phyloP scores from a whole-genome alignment of 2,888 invertebrate genomes.

The Scaptomyza tumidula region DNA sequence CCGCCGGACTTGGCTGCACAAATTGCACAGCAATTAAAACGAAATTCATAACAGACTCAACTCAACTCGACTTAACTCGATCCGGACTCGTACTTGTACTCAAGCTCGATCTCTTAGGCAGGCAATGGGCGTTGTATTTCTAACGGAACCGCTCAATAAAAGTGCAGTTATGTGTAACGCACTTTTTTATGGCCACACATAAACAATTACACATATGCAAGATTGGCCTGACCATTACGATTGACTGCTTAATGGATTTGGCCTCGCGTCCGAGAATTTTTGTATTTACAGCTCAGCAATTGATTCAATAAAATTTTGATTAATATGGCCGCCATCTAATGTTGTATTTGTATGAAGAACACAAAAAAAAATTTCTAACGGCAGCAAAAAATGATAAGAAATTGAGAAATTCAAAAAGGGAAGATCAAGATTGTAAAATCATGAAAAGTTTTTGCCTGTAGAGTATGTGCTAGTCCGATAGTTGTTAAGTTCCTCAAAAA shows the following conservation, averaged over 20 bases:
- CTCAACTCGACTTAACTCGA: constrained; percentile 12
- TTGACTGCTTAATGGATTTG: constrained; percentile 63
- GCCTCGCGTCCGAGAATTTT: constrained; percentile 51
- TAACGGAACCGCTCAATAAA: constrained; percentile 66
- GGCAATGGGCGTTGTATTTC: constrained; percentile 34
- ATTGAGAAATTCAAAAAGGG: too few species aligned
- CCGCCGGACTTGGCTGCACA: constrained; percentile 57
- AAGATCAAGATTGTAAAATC: too few species aligned
- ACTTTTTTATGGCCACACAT: constrained; percentile 69
- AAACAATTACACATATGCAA: constrained; percentile 6
- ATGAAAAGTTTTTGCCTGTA: too few species aligned
- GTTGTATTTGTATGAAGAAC: constrained; percentile 37
- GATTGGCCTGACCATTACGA: constrained; percentile 36
- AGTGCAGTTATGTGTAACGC: constrained; percentile 74
- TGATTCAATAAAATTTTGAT: constrained; percentile 77
- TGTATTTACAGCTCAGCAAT: constrained; percentile 56
- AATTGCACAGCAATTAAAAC: constrained; percentile 76
- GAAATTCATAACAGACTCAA: constrained; percentile 13
- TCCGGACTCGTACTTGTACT: neutral
- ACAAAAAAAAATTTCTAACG: constrained; percentile 8
- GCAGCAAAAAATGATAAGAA: too few species aligned
- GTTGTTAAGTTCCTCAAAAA: too few species aligned
- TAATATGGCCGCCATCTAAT: constrained; percentile 72
- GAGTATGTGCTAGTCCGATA: too few species aligned
- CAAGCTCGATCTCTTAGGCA: constrained; percentile 20